Conservation (phyloP, 2,797 vertebrate species). For the Cynopterus sphinx region DNA sequence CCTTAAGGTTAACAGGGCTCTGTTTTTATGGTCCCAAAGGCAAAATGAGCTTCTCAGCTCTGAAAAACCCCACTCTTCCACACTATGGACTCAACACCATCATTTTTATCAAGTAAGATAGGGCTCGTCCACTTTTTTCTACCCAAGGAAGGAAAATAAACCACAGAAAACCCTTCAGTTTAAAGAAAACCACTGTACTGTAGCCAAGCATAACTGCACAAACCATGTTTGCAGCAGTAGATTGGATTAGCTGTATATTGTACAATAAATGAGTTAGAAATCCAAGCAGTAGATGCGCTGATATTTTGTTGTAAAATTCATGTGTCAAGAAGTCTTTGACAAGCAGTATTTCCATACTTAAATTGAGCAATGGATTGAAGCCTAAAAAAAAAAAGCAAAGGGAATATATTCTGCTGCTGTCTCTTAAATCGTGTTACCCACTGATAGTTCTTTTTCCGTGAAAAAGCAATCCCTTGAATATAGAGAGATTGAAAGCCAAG, state of each 20-base stretch:
- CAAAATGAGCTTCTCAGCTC: not conserved
- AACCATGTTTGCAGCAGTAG: slow-evolving; percentile 76
- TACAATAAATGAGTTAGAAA: slow-evolving; percentile 81
- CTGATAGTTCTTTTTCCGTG: slow-evolving; percentile 79
- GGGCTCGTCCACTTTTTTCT: slow-evolving; percentile 56
- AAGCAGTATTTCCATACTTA: slow-evolving; percentile 83
- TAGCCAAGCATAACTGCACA: slow-evolving; percentile 70
- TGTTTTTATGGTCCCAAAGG: not conserved
- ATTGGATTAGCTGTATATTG: slow-evolving; percentile 82
- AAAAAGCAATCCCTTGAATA: slow-evolving; percentile 82
- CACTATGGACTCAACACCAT: slow-evolving; percentile 27
- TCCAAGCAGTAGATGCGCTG: slow-evolving; percentile 71
- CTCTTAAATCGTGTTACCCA: slow-evolving; percentile 80
- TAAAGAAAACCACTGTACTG: slow-evolving; percentile 73
- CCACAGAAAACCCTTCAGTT: slow-evolving; percentile 73
- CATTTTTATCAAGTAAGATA: slow-evolving; percentile 52
- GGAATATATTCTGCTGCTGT: slow-evolving; percentile 66
- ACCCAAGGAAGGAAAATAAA: slow-evolving; percentile 77
- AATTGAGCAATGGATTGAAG: slow-evolving; percentile 81
- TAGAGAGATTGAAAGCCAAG: slow-evolving; percentile 70
- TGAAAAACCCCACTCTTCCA: not conserved
- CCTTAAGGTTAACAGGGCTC: not conserved
- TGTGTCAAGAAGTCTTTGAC: slow-evolving; percentile 81
- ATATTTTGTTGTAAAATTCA: slow-evolving; percentile 74
- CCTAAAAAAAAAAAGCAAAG: slow-evolving; percentile 60